Conservation (phyloP, 1,140 invertebrate genomes). For the Aphidius gifuensis region DNA sequence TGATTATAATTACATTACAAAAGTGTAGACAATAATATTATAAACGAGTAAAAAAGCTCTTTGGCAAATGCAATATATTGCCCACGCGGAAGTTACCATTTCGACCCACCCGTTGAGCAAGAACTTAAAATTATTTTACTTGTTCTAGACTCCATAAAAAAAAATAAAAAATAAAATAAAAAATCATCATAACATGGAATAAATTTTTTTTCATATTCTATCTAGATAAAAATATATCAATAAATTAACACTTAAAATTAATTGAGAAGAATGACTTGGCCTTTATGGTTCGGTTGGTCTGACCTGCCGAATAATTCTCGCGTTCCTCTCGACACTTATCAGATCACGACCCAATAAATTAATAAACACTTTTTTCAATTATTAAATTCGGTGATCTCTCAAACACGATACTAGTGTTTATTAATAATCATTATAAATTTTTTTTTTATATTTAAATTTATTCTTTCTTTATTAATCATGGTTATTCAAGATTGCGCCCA, state of each 20-base stretch:
- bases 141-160: no score
- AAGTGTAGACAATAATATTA: background rate
- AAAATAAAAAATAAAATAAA: no score
- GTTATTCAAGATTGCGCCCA: slow-evolving; percentile 36
- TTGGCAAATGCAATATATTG: slow-evolving; percentile 27
- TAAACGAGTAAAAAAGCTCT: slow-evolving; percentile 12
- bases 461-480: slow-evolving; percentile 46
- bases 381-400: slow-evolving; percentile 28
- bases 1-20: no score
- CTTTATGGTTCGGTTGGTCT: slow-evolving; percentile 5
- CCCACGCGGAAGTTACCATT: slow-evolving; percentile 40
- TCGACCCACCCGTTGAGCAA: slow-evolving; percentile 20
- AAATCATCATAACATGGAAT: background rate
- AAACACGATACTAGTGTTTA: slow-evolving; percentile 45
- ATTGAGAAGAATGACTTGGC: background rate
- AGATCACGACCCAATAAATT: slow-evolving; percentile 40
- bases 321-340: slow-evolving; percentile 29
- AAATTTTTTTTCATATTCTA: background rate
- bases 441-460: slow-evolving; percentile 34
- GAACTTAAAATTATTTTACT: background rate
- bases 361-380: slow-evolving; percentile 39
- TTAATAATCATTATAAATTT: slow-evolving; percentile 19
- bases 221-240: no score
- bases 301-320: slow-evolving; percentile 17
- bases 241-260: background rate